Evolutionary conservation across 2,888 invertebrate species (phyloP), one percentile per base, ranked within the genome.

Genomic region (Archaeoteleia sp.): DNA sequence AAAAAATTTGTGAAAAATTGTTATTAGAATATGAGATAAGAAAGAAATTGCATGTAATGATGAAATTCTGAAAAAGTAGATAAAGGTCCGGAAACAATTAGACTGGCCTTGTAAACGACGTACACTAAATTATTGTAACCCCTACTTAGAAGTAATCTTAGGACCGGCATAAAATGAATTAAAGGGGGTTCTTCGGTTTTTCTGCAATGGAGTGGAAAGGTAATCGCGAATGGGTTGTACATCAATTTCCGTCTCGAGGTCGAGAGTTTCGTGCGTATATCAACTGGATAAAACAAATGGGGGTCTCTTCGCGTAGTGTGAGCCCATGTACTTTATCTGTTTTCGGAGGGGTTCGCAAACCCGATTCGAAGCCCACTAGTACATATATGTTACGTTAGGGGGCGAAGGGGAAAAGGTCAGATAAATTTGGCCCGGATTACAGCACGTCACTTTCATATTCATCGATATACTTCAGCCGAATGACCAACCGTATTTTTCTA

Each of bases 391-490:
- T 46, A 32, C 30, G 39, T 17, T 10, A 10, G 30, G 7, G 23
- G 37, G 40, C 20, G 34, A 53, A 70, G 62, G 70, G 70, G 73
- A 68, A 71, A 70, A 74, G 79, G 75, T 79, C 77, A 78, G 78
- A 83, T 83, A 81, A 82, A 83, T 84, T 82, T 77, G 67, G 72
- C 75, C 72, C 30, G 81, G 81, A 82, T 84, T 81, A 84, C 79
- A 74, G 70, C 72, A 72, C 78, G 82, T 83, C 84, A 79, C 82
- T 83, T 83, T 82, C 79, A 83, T 82, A 83, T 84, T 84, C 80
- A 78, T 79, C 73, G 78, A 75, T 78, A 83, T 80, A 76, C 78
- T 77, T 82, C 81, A 81, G 77, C 73, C 71, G 76, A 81, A 80
- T 78, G 75, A 76, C 75, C 76, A 67, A 49, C 70, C 76, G 77